These are phyloP conservation scores for Sander vitreus DNA, from an alignment of 2,113 vertebrate genomes.

Conservation along the genomic window DNA sequence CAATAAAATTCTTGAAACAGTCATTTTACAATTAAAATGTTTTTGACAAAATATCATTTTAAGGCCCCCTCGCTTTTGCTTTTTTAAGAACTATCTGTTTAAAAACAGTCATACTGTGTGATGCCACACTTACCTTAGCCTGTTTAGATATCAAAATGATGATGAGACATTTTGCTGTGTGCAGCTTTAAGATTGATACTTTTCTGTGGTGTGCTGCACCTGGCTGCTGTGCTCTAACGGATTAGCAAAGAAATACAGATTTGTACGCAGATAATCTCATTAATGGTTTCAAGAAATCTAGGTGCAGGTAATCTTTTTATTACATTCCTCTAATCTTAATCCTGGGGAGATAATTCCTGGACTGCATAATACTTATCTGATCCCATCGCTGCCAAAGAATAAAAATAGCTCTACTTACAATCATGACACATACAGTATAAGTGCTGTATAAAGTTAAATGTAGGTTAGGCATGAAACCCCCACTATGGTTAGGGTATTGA, in stretches of 20 bases:
- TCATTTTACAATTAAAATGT: neutral
- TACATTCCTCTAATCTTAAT: conserved; percentile 56
- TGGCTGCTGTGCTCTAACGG: conserved; percentile 16
- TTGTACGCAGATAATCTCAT: conserved; percentile 62
- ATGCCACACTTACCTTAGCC: neutral
- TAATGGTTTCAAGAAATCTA: conserved; percentile 60
- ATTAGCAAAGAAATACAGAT: conserved; percentile 54
- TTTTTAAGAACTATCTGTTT: neutral
- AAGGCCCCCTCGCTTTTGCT: neutral
- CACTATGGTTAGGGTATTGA: neutral
- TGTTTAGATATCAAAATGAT: neutral
- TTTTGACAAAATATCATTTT: neutral
- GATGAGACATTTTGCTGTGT: conserved; percentile 7
- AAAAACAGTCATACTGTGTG: neutral
- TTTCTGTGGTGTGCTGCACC: conserved; percentile 17
- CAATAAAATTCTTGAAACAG: neutral
- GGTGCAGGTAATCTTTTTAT: conserved; percentile 61
- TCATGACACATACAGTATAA: neutral
- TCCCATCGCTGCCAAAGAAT: conserved; percentile 1
- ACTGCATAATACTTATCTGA: conserved; percentile 42
- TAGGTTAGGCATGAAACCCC: neutral
- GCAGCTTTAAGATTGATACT: neutral
- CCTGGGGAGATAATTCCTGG: conserved; percentile 37
- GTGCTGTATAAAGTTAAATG: neutral
- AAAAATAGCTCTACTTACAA: conserved; percentile 3